phyloP scores from a whole-genome alignment of 1,140 invertebrate genomes.

The Sarcophaga peregrina region DNA sequence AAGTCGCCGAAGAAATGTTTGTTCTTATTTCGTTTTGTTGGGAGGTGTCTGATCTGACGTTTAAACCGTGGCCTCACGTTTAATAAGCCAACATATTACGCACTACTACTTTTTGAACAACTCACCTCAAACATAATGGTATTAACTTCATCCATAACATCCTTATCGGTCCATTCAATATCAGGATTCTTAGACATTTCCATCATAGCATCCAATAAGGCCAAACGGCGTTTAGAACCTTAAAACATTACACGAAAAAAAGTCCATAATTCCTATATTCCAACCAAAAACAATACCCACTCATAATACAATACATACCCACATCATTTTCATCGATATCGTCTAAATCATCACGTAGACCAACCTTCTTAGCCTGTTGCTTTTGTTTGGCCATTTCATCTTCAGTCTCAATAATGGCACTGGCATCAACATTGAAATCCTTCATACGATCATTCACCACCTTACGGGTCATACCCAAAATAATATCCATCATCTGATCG shows the following conservation, averaged over 20 bases:
- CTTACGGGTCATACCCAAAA: slow-evolving; percentile 74
- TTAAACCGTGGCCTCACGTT: too few species aligned
- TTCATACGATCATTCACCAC: slow-evolving; percentile 73
- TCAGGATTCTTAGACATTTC: slow-evolving; percentile 72
- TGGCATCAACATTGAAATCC: slow-evolving; percentile 68
- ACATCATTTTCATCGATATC: slow-evolving; percentile 79
- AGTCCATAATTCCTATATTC: background rate
- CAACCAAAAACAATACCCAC: background rate
- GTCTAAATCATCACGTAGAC: slow-evolving; percentile 77
- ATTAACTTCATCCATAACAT: slow-evolving; percentile 87
- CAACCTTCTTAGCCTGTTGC: slow-evolving; percentile 54
- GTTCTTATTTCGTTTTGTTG: too few species aligned
- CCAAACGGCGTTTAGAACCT: slow-evolving; percentile 80
- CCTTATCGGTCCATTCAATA: slow-evolving; percentile 75
- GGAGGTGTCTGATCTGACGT: too few species aligned
- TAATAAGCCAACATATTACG: too few species aligned
- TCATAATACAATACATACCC: slow-evolving; percentile 65
- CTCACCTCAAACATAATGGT: slow-evolving; percentile 84
- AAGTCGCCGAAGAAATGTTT: too few species aligned
- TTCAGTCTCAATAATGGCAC: slow-evolving; percentile 66
- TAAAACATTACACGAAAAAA: slow-evolving; percentile 27
- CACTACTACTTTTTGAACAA: background rate
- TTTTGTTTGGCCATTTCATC: slow-evolving; percentile 44
- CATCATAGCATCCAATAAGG: slow-evolving; percentile 88
- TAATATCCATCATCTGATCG: slow-evolving; percentile 71